Conservation (phyloP, 92 coral and sea anemone genomes). For the Virgularia gustaviana region DNA sequence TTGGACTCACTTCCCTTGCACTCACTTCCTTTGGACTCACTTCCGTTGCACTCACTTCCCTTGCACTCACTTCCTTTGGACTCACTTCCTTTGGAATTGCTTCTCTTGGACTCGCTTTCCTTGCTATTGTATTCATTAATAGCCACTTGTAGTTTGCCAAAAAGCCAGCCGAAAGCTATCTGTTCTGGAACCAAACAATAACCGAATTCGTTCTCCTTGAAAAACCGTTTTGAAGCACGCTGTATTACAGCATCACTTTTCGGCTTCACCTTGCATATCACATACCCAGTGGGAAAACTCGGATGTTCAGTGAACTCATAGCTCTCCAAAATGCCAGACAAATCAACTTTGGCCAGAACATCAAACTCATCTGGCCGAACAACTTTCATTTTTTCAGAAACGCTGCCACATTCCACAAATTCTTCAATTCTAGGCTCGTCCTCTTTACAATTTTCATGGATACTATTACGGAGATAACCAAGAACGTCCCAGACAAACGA, state of each 20-base stretch:
- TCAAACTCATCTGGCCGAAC: constrained; percentile 35
- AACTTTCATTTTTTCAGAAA: constrained; percentile 25
- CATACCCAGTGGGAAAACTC: constrained; percentile 32
- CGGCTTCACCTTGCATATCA: constrained; percentile 10
- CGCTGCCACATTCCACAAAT: constrained; percentile 28
- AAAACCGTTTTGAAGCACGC: background rate
- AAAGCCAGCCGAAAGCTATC: constrained; percentile 30
- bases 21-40: too few species aligned
- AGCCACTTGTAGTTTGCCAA: constrained; percentile 2
- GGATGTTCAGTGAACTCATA: constrained; percentile 10
- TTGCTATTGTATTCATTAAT: constrained; percentile 16
- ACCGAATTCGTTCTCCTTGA: constrained; percentile 8
- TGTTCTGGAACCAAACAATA: constrained; percentile 24
- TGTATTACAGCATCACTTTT: too few species aligned
- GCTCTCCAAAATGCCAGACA: background rate
- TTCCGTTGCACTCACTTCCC: too few species aligned
- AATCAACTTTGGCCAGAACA: background rate
- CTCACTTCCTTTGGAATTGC: too few species aligned
- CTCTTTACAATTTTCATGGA: background rate
- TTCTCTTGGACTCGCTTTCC: background rate
- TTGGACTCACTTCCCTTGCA: too few species aligned
- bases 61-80: too few species aligned
- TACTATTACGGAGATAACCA: background rate
- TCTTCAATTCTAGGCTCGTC: constrained; percentile 20
- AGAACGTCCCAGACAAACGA: background rate